Conservation (phyloP, 2,113 vertebrate species). For the Tretioscincus oriximinensis region DNA sequence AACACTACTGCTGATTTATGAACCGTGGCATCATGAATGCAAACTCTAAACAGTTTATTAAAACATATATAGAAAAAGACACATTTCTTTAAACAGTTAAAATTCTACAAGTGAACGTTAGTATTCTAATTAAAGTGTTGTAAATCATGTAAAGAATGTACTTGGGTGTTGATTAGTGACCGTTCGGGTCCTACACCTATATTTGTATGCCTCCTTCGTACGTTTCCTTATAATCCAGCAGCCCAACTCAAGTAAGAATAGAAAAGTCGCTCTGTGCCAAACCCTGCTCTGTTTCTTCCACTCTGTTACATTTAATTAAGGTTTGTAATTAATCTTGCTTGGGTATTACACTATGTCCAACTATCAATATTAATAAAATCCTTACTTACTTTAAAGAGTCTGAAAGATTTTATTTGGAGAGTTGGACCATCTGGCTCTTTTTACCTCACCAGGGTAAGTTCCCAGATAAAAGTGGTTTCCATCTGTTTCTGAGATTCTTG, state of each 20-base stretch:
- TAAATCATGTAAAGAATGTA: slow-evolving; percentile 34
- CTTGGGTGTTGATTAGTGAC: slow-evolving; percentile 43
- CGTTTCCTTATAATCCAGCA: slow-evolving; percentile 32
- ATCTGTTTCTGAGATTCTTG: slow-evolving; percentile 67
- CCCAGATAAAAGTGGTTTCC: slow-evolving; percentile 48
- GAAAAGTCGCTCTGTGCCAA: slow-evolving; percentile 56
- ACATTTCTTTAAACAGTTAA: not conserved
- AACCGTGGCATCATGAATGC: not conserved
- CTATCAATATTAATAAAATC: slow-evolving; percentile 69
- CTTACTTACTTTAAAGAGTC: slow-evolving; percentile 66
- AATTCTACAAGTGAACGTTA: not conserved
- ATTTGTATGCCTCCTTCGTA: slow-evolving; percentile 34
- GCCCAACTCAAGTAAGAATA: slow-evolving; percentile 41
- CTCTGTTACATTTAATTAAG: slow-evolving; percentile 65
- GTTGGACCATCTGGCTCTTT: slow-evolving; percentile 65
- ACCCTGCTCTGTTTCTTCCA: slow-evolving; percentile 49
- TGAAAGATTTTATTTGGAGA: slow-evolving; percentile 69
- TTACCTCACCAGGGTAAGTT: slow-evolving; percentile 57
- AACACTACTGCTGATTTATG: not conserved
- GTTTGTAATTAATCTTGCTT: slow-evolving; percentile 69
- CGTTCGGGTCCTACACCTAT: slow-evolving; percentile 44
- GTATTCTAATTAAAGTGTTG: slow-evolving; percentile 35
- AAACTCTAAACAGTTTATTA: not conserved
- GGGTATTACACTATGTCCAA: slow-evolving; percentile 56
- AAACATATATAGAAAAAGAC: not conserved